Base-by-base conservation (phyloP, 1,140 invertebrate genomes). In the Charaxes varanes region DNA sequence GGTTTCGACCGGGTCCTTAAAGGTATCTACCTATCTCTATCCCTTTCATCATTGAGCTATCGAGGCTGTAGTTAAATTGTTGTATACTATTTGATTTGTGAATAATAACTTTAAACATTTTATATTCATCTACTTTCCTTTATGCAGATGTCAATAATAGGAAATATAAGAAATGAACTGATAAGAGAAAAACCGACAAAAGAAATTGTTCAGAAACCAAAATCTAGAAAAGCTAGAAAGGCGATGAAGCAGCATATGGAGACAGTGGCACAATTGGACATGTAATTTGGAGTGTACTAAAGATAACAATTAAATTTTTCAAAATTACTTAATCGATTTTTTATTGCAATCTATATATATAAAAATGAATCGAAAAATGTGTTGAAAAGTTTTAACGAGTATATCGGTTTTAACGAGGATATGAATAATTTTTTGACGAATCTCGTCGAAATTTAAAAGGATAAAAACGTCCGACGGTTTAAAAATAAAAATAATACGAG, bases 171-270 rank as follows among this genome's bases (percentile, higher is more conserved):
- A 45, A 59, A 63, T 35, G 71, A 77, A 53, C 24, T 78, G 13
- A 36, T 24, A 26, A 45, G 31, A 52, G 48, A 34, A 32, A 64
- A 48, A 48, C 41, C 40, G 17, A n/a, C n/a, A n/a, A 46, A 36
- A 15, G 42, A 32, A 33, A 17, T 32, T 24, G 19, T 18, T 14
- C 55, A 53, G n/a, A 61, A 66, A 23, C 57, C 60, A 11, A 62
- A 67, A 41, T 72, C 78, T 19, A 71, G 69, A 42, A 82, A 82
- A 58, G 62, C 51, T 15, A 68, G 62, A 27, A 82, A 82, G 41
- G 78, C 78, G 6, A 34, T 70, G 13, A 53, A 62, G 36, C 66
- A 59, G 40, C 78, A 79, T 35, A 66, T 82, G 69, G 40, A 70
- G 53, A 74, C 54, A 16, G 78, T 82, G n/a, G 71, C 72, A 47